Evolutionary conservation across 1,140 invertebrate genomes (phyloP).

Genomic region (Ceratoteleas bidentatus): DNA sequence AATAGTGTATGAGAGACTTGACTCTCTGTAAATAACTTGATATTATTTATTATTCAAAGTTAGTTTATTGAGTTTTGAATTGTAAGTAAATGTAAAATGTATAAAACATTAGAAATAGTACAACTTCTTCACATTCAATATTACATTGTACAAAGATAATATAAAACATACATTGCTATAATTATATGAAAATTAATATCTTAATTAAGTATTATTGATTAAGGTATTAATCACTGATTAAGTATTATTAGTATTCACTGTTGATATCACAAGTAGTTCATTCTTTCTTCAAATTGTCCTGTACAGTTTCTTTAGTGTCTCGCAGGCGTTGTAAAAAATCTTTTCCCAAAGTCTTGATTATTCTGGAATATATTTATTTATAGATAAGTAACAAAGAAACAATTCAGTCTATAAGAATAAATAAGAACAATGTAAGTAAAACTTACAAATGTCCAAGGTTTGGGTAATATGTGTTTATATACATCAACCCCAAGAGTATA

Average conservation of each 20-base stretch:
- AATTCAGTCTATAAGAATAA: neutral
- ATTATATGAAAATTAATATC: neutral
- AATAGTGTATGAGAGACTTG: no score
- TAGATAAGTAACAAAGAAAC: slow-evolving; percentile 8
- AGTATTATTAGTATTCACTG: neutral
- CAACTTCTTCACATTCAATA: neutral
- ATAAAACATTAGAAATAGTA: neutral
- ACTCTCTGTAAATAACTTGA: neutral
- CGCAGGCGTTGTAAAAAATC: slow-evolving; percentile 72
- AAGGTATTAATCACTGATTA: no score
- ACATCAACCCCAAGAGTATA: slow-evolving; percentile 84
- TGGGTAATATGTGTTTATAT: slow-evolving; percentile 86
- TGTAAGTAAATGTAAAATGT: neutral
- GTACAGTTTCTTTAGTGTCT: slow-evolving; percentile 71
- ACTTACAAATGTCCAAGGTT: slow-evolving; percentile 83
- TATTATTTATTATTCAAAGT: neutral
- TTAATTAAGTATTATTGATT: no score
- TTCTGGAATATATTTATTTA: slow-evolving; percentile 66
- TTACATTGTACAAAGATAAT: neutral
- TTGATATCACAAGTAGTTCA: slow-evolving; percentile 2
- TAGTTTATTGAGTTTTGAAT: neutral
- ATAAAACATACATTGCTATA: neutral
- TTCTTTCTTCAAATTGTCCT: slow-evolving; percentile 27
- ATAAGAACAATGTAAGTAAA: neutral
- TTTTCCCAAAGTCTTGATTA: slow-evolving; percentile 73